Evolutionary conservation across 2,888 invertebrate genomes (phyloP).

Genomic region (Adelognathus sp.): DNA sequence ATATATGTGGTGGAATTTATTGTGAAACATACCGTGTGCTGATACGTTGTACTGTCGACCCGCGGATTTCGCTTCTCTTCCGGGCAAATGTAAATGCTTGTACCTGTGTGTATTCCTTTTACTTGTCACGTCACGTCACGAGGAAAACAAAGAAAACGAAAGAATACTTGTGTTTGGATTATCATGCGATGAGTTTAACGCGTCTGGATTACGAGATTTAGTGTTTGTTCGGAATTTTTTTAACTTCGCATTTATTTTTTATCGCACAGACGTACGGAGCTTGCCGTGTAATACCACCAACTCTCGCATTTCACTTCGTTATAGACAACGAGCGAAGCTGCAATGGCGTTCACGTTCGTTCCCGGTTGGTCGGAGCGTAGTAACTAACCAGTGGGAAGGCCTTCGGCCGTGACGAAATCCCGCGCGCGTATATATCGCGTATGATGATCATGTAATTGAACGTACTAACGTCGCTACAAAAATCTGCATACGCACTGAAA

Average conservation of each 20-base stretch:
- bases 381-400: constrained; percentile 59
- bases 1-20: background rate
- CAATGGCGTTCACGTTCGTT: constrained; percentile 55
- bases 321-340: constrained; percentile 49
- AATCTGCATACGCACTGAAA: background rate
- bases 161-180: background rate
- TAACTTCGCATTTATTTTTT: background rate
- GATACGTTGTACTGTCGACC: background rate
- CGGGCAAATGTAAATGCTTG: background rate
- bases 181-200: background rate
- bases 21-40: constrained; percentile 15
- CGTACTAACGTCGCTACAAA: background rate
- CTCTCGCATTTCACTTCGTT: constrained; percentile 61
- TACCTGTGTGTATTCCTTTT: constrained; percentile 1
- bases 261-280: constrained; percentile 31
- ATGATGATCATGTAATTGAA: constrained; percentile 8
- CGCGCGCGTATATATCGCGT: constrained; percentile 13
- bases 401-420: constrained; percentile 58
- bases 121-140: background rate
- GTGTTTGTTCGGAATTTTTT: background rate
- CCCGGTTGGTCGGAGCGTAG: constrained; percentile 25
- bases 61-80: background rate
- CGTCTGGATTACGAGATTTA: background rate
- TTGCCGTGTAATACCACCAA: constrained; percentile 48
- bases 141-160: background rate